Evolutionary conservation across 1,140 invertebrate species (phyloP).

Genomic region (Oryzaephilus surinamensis): DNA sequence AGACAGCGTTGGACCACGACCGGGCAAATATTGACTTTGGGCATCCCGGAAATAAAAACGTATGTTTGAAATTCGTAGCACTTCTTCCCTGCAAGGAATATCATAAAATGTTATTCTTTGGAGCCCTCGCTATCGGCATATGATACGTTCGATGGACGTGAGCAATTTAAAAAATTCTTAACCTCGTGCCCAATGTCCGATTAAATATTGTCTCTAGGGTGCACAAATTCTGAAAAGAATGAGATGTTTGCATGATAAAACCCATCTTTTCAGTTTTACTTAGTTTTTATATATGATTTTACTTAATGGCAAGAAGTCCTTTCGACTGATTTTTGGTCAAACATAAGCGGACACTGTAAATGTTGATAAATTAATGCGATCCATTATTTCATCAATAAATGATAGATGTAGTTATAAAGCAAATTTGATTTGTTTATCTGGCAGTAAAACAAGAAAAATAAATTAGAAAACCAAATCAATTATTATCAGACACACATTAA

Average conservation of each 20-base stretch:
- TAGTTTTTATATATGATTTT: no score
- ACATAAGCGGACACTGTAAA: no score
- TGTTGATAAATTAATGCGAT: no score
- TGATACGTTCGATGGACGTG: slow-evolving; percentile 8
- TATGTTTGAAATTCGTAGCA: slow-evolving; percentile 12
- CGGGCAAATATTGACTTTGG: slow-evolving; percentile 10
- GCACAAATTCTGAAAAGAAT: slow-evolving; percentile 6
- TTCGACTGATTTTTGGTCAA: no score
- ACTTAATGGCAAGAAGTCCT: no score
- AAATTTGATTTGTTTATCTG: no score
- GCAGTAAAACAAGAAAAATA: slow-evolving; percentile 23
- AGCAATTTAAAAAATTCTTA: slow-evolving; percentile 6
- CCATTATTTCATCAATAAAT: no score
- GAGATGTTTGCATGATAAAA: no score
- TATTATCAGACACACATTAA: slow-evolving; percentile 20
- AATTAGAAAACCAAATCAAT: slow-evolving; percentile 19
- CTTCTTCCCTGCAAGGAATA: slow-evolving; percentile 9
- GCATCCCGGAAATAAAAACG: slow-evolving; percentile 10
- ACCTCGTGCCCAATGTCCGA: slow-evolving; percentile 1
- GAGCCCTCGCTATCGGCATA: slow-evolving; percentile 7
- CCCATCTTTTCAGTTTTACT: no score
- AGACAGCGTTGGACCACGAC: slow-evolving; percentile 9
- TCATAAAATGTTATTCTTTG: slow-evolving; percentile 14
- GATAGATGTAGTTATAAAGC: no score
- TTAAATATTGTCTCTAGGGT: slow-evolving; percentile 3